Conservation (phyloP, 2,888 invertebrate genomes). For the Pseudococcus jackbeardsleyi region DNA sequence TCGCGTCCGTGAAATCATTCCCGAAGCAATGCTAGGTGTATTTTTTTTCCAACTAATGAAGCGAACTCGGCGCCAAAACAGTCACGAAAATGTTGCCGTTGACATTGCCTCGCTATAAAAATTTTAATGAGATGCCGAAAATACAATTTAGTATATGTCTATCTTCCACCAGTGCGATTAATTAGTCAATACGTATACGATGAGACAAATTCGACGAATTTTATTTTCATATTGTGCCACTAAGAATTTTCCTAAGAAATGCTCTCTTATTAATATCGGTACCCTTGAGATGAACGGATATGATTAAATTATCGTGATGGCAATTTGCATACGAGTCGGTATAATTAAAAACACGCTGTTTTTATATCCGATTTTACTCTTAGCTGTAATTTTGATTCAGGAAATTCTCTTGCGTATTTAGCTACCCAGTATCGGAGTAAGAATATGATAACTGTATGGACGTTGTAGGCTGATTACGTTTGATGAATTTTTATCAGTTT, state of each 20-base stretch:
- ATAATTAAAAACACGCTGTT: background rate
- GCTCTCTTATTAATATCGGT: background rate
- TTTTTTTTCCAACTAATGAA: background rate
- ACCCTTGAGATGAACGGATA: constrained; percentile 6
- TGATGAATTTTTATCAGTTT: no score
- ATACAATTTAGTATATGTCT: background rate
- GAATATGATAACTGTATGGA: no score
- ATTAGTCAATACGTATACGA: background rate
- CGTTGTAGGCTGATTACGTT: no score
- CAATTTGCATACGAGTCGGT: background rate
- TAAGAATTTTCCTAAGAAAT: constrained; percentile 24
- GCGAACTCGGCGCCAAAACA: constrained; percentile 4
- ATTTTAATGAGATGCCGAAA: constrained; percentile 2
- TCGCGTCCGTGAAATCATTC: background rate
- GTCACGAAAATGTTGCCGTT: background rate
- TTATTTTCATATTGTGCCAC: background rate
- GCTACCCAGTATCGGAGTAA: no score
- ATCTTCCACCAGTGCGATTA: background rate
- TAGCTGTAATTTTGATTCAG: no score
- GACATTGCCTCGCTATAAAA: background rate
- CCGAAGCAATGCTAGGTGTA: background rate
- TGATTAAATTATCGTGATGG: constrained; percentile 4
- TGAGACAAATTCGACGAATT: constrained; percentile 19
- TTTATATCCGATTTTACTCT: background rate
- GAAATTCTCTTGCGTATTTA: no score